Conservation (phyloP, 2,113 vertebrate genomes). For the Chroicocephalus ridibundus region DNA sequence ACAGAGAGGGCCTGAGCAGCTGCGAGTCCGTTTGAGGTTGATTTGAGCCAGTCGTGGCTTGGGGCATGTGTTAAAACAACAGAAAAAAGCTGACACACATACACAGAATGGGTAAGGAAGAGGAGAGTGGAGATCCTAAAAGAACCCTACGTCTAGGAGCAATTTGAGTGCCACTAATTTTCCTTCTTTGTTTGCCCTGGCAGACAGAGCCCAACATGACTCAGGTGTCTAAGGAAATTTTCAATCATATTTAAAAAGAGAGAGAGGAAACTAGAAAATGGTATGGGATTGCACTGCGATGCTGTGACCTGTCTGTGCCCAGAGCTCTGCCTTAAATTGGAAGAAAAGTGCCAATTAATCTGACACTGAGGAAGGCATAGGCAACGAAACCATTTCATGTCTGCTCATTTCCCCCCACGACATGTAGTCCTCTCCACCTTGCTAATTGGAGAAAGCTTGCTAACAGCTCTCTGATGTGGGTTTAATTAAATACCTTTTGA, state of each 20-base stretch:
- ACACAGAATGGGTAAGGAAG: neutral
- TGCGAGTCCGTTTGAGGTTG: neutral
- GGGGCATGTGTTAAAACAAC: neutral
- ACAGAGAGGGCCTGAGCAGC: neutral
- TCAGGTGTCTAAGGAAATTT: constrained; percentile 9
- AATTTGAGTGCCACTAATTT: neutral
- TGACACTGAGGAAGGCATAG: neutral
- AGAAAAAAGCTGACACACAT: neutral
- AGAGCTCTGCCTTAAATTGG: constrained; percentile 30
- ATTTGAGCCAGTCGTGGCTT: neutral
- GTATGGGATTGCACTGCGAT: neutral
- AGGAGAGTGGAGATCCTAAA: neutral
- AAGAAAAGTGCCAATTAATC: constrained; percentile 54
- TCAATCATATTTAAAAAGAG: neutral
- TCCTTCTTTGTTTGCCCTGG: neutral
- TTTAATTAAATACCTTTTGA: constrained; percentile 54
- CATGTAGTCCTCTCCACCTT: constrained; percentile 13
- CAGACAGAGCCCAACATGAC: neutral
- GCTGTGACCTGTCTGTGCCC: constrained; percentile 9
- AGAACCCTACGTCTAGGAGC: neutral
- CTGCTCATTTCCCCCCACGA: neutral
- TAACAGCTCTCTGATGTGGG: constrained; percentile 22
- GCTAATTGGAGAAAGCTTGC: constrained; percentile 38
- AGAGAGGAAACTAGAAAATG: neutral
- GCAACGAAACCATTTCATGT: constrained; percentile 3